A percentile compares a stretch with the other conserved stretches of the same genome.
These are phyloP conservation scores for Psittacula echo DNA, from an alignment of 2,797 vertebrate genomes.

Conservation along the genomic window DNA sequence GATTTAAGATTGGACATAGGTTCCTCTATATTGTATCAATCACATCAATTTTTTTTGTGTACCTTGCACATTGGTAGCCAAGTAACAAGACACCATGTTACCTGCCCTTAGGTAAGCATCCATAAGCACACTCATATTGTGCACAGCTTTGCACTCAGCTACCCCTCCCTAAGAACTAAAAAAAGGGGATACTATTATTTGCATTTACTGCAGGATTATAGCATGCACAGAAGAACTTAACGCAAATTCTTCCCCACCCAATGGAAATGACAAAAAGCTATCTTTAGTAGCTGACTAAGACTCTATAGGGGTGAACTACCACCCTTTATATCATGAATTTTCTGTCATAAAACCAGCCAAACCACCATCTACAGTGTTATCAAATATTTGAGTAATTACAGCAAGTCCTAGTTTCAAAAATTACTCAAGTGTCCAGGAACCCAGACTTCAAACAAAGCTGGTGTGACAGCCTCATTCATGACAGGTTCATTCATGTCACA, in stretches of 20 bases:
- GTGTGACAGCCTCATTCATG: neutral
- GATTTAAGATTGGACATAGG: neutral
- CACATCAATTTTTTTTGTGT: neutral
- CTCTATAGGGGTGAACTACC: neutral
- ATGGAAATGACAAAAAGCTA: neutral
- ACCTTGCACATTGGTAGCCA: neutral
- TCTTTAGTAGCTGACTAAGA: neutral
- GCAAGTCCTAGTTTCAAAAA: neutral
- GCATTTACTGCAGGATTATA: neutral
- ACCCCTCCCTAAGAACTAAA: neutral
- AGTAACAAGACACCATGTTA: neutral
- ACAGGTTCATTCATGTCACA: neutral
- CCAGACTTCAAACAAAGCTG: neutral
- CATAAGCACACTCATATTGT: neutral
- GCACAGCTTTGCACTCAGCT: neutral
- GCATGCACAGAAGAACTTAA: neutral
- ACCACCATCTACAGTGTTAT: neutral
- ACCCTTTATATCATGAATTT: neutral
- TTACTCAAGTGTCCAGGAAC: neutral
- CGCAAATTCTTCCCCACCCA: neutral
- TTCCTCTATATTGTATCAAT: neutral
- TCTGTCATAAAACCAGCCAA: neutral
- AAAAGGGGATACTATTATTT: neutral
- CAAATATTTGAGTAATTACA: neutral
- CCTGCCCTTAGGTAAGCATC: neutral